phyloP scores from a whole-genome alignment of 1,140 invertebrate species.

The Caenorhabditis remanei region DNA sequence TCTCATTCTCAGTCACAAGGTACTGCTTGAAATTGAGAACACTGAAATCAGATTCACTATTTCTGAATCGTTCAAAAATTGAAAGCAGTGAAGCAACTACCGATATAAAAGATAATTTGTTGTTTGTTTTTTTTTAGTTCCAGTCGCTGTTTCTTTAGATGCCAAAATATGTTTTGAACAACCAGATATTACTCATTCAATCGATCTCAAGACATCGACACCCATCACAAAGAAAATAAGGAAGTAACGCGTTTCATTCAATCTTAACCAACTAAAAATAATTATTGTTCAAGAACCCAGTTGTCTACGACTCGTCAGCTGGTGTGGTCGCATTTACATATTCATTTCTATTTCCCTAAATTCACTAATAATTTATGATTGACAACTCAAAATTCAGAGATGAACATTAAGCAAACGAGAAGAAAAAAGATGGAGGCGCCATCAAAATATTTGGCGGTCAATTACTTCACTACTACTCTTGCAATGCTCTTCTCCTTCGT shows the following conservation, averaged over 20 bases:
- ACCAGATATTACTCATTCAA: no score
- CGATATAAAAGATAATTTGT: no score
- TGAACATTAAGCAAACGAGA: slow-evolving; percentile 24
- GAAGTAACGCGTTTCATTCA: no score
- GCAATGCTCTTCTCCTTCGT: background rate
- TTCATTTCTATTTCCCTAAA: slow-evolving; percentile 1
- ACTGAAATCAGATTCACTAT: no score
- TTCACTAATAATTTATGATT: slow-evolving; percentile 41
- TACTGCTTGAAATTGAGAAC: no score
- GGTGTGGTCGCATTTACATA: slow-evolving; percentile 11
- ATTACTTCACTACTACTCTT: slow-evolving; percentile 5
- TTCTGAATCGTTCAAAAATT: no score
- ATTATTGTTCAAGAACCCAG: slow-evolving; percentile 1
- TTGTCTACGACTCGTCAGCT: background rate
- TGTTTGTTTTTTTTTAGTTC: no score
- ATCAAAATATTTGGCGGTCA: slow-evolving; percentile 30
- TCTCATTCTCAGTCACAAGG: no score
- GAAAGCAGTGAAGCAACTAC: no score
- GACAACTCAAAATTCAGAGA: slow-evolving; percentile 34
- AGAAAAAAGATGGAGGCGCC: background rate
- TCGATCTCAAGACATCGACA: no score
- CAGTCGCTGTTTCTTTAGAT: no score
- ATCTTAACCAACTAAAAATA: background rate
- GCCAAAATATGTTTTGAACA: no score
- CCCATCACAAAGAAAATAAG: background rate